These are phyloP conservation scores for Sebastes hubbsi DNA, from an alignment of 2,797 vertebrate genomes.

Conservation along the genomic window DNA sequence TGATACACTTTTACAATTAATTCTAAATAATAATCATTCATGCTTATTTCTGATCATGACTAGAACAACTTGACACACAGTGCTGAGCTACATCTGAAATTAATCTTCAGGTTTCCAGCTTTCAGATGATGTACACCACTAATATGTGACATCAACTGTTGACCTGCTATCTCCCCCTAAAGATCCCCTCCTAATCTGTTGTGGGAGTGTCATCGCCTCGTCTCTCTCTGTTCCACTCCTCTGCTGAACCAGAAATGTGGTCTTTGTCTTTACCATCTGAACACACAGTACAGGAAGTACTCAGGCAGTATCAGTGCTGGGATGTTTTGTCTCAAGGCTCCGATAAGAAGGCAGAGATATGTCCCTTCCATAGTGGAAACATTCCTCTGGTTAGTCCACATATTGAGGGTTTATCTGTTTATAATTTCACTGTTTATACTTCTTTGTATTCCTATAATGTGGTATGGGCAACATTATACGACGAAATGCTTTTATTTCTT, in stretches of 20 bases:
- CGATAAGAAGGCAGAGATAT: slow-evolving; percentile 23
- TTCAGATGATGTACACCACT: too few species aligned
- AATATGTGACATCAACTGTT: accelerated
- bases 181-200: too few species aligned
- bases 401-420: background rate
- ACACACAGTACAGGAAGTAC: slow-evolving; percentile 27
- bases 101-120: too few species aligned
- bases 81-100: too few species aligned
- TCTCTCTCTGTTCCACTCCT: too few species aligned
- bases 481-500: background rate
- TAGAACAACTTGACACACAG: too few species aligned
- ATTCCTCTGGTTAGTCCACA: slow-evolving; percentile 4
- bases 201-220: too few species aligned
- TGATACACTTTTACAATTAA: too few species aligned
- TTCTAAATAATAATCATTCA: too few species aligned
- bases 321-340: slow-evolving; percentile 44
- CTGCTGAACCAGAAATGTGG: too few species aligned
- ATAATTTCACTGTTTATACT: background rate
- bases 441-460: background rate
- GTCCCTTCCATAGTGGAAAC: background rate
- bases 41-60: too few species aligned
- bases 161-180: too few species aligned
- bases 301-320: slow-evolving; percentile 1
- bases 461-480: background rate
- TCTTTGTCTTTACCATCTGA: background rate